Evolutionary conservation across 2,888 invertebrate species (phyloP).

Genomic region (Rhopalosiphum nymphaeae): DNA sequence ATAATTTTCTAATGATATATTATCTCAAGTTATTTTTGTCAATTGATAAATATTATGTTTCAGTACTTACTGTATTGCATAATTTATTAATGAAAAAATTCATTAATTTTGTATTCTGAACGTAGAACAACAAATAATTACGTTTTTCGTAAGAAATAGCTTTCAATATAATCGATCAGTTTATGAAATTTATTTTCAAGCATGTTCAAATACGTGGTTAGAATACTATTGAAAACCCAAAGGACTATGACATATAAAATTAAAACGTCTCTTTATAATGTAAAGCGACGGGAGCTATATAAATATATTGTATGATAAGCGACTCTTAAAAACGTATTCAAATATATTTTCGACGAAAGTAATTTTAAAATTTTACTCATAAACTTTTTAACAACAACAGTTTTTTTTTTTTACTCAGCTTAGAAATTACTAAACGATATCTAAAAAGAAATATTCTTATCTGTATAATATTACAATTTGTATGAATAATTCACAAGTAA

Average conservation of each 20-base stretch:
- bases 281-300: background rate
- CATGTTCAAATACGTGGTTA: background rate
- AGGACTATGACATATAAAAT: background rate
- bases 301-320: background rate
- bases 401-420: background rate
- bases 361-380: background rate
- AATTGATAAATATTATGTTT: background rate
- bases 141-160: background rate
- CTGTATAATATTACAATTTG: background rate
- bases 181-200: background rate
- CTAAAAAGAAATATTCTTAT: background rate
- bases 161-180: background rate
- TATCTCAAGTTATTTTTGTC: background rate
- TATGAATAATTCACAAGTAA: background rate
- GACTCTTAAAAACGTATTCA: background rate
- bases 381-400: background rate
- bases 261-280: background rate
- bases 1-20: background rate
- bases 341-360: background rate
- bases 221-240: background rate
- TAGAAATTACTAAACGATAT: background rate
- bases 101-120: background rate
- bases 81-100: background rate
- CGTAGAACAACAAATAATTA: background rate
- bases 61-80: background rate